Percentiles rank a stretch among this genome's conserved stretches.
These are phyloP conservation scores for Circaetus cinerascens DNA, from an alignment of 2,113 vertebrate genomes.

Conservation along the genomic window DNA sequence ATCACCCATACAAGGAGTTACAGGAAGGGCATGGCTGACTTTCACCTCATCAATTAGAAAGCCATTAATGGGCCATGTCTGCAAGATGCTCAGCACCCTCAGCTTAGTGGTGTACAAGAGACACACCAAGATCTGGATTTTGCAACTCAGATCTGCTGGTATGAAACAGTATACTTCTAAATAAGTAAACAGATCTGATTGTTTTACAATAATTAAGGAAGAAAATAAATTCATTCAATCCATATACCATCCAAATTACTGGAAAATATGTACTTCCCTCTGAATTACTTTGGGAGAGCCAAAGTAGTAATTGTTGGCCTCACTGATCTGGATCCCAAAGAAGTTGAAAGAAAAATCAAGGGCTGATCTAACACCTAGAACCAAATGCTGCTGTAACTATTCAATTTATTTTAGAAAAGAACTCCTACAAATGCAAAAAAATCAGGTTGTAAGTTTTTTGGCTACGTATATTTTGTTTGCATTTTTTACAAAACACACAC, in stretches of 20 bases:
- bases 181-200: neutral
- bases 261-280: neutral
- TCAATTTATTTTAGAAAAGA: neutral
- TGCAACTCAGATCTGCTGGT: neutral
- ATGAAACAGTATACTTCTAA: neutral
- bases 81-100: neutral
- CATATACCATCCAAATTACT: neutral
- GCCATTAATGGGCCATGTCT: neutral
- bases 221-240: neutral
- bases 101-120: neutral
- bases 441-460: neutral
- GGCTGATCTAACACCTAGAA: neutral
- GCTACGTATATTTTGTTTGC: neutral
- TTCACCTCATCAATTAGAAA: conserved; percentile 68
- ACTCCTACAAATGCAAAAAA: neutral
- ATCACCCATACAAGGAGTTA: conserved; percentile 70
- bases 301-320: neutral
- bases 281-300: neutral
- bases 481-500: neutral
- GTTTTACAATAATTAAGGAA: neutral
- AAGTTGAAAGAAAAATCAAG: neutral
- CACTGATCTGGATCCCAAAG: neutral
- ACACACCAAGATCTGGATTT: neutral
- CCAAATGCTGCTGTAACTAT: neutral
- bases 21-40: conserved; percentile 65